Evolutionary conservation across 2,888 invertebrate genomes (phyloP).

Genomic region (Heliconius hortense): DNA sequence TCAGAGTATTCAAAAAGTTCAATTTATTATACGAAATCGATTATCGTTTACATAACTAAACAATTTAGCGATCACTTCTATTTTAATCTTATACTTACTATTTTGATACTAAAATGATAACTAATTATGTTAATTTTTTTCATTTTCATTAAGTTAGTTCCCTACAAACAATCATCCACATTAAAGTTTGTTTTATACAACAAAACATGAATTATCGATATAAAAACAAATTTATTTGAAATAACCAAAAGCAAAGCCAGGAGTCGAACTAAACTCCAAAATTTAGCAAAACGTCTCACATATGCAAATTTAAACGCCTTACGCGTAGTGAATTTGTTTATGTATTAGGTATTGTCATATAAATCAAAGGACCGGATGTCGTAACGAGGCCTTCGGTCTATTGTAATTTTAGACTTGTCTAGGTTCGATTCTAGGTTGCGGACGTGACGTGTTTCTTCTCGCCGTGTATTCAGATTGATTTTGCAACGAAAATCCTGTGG

Average conservation of each 20-base stretch:
- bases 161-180: too few species aligned
- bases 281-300: slow-evolving; percentile 15
- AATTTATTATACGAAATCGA: too few species aligned
- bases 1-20: too few species aligned
- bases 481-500: neutral
- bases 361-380: slow-evolving; percentile 44
- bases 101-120: too few species aligned
- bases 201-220: too few species aligned
- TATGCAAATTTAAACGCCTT: slow-evolving; percentile 45
- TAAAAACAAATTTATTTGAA: neutral
- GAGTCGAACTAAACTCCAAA: neutral
- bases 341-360: slow-evolving; percentile 40
- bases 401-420: slow-evolving; percentile 28
- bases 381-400: slow-evolving; percentile 36
- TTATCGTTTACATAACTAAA: too few species aligned
- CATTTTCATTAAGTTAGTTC: too few species aligned
- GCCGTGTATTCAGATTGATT: neutral
- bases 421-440: slow-evolving; percentile 27
- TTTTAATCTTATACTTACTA: too few species aligned
- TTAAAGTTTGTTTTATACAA: too few species aligned
- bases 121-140: too few species aligned
- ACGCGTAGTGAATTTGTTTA: slow-evolving; percentile 45
- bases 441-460: slow-evolving; percentile 27
- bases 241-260: slow-evolving; percentile 2
- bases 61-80: too few species aligned